Evolutionary conservation across 2,113 vertebrate genomes (phyloP), one percentile per base, ranked within the genome.

Genomic region (Brachypteracias leptosomus): DNA sequence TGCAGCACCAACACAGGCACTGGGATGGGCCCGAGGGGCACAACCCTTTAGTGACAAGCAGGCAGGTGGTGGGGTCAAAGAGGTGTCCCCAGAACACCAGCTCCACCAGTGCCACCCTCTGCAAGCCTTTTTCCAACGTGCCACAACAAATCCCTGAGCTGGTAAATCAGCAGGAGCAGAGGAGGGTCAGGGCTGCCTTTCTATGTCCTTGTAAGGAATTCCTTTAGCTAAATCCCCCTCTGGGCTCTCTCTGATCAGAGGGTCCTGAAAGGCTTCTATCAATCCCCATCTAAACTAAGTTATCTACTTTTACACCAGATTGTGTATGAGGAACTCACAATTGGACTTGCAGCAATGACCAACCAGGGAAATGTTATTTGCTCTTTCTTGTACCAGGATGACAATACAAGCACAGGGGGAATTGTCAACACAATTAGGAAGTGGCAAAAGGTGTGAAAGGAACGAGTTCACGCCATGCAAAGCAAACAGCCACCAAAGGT

Each of bases 1-100:
- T 4, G 63, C 55, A 14, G n/a, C 35, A 47, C 2, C 8, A 21
- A 1, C 12, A 2, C 8, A 7, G 49, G 6, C 24, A 7, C 46
- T 33, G 46, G 68, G 81, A 13, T 1, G 36, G 67, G 33, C n/a
- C 38, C 18, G 3, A 6, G 65, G 42, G 42, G 81, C 82, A 21
- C 42, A 19, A 51, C 15, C 59, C 72, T 12, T 1, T 5, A 1
- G 1, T 2, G 11, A 18, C 2, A 3, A 55, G 31, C 10, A 20
- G 4, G 51, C 3, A 6, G 54, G 26, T 2, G 17, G 47, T 0
- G 35, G n/a, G 66, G 26, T 5, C 26, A 5, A 3, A 18, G 57
- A 29, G n/a, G 8, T 1, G 25, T 59, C 24, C 40, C 42, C 59
- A 40, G 42, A 11, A 40, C 47, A 3, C 9, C 74, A 46, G 33